Conservation (phyloP, 2,113 vertebrate species). For the Melanotaenia duboulayi region DNA sequence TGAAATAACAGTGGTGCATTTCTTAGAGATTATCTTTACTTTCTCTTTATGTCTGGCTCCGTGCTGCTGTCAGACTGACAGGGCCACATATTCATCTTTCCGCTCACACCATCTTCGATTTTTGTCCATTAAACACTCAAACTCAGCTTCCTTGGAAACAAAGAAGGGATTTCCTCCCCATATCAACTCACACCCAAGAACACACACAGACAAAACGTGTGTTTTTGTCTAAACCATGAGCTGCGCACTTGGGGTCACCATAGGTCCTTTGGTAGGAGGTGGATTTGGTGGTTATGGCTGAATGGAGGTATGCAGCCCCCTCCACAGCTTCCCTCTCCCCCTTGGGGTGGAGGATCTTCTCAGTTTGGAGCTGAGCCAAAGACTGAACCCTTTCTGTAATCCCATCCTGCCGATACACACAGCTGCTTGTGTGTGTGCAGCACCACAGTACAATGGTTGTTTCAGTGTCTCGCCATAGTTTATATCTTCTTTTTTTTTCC, state of each 20-base stretch:
- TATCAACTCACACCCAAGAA: neutral
- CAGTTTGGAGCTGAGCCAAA: conserved; percentile 10
- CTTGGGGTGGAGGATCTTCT: conserved; percentile 1
- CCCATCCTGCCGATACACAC: conserved; percentile 46
- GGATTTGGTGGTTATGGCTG: conserved; percentile 17
- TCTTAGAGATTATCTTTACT: no score
- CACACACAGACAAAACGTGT: conserved; percentile 3
- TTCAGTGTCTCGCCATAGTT: conserved; percentile 20
- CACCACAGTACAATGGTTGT: conserved; percentile 17
- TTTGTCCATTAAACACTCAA: neutral
- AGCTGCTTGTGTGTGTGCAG: conserved; percentile 51
- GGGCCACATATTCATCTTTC: neutral
- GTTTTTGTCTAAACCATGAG: neutral
- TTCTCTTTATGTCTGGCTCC: neutral
- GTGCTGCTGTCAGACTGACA: neutral
- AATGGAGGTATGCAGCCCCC: conserved; percentile 17
- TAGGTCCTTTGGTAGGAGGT: neutral
- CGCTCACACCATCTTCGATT: neutral
- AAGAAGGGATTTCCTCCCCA: conserved; percentile 74
- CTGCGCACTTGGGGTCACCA: neutral
- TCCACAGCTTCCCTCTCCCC: neutral
- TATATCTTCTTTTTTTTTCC: neutral
- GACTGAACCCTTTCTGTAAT: conserved; percentile 34
- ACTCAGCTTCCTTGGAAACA: conserved; percentile 68
- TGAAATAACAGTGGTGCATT: no score